Percentiles rank a stretch among this genome's conserved stretches.
These are phyloP conservation scores for Stigmatopora argus DNA, from an alignment of 2,113 vertebrate genomes.

Conservation along the genomic window DNA sequence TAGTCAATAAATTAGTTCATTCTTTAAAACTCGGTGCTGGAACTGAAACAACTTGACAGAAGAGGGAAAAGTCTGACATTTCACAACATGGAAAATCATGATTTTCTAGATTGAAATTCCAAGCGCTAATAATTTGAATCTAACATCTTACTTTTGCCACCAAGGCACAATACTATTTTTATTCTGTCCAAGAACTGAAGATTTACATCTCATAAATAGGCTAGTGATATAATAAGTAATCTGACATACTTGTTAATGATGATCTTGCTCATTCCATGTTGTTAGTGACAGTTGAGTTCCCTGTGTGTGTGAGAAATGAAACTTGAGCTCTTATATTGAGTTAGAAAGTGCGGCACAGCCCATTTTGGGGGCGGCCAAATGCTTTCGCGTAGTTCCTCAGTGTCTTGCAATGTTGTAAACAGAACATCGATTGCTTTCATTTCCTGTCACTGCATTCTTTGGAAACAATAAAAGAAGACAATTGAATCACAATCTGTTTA, in stretches of 20 bases:
- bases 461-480: neutral
- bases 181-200: neutral
- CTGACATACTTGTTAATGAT: conserved; percentile 19
- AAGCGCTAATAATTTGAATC: neutral
- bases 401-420: conserved; percentile 36
- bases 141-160: neutral
- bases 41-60: conserved; percentile 5
- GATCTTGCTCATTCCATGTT: conserved; percentile 37
- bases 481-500: neutral
- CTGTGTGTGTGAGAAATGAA: conserved; percentile 5
- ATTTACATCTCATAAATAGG: too few species aligned
- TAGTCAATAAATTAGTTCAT: too few species aligned
- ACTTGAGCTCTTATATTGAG: conserved; percentile 47
- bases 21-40: neutral
- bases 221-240: neutral
- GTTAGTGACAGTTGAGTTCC: conserved; percentile 1
- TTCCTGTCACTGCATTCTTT: neutral
- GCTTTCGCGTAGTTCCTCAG: conserved; percentile 38
- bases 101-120: neutral
- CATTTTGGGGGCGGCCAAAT: conserved; percentile 44
- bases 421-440: conserved; percentile 1
- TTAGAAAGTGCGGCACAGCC: conserved; percentile 50
- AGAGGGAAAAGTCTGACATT: conserved; percentile 12
- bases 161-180: neutral
- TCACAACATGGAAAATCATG: conserved; percentile 1